Conservation (phyloP, 2,888 invertebrate genomes). For the Andricus quercusramuli region DNA sequence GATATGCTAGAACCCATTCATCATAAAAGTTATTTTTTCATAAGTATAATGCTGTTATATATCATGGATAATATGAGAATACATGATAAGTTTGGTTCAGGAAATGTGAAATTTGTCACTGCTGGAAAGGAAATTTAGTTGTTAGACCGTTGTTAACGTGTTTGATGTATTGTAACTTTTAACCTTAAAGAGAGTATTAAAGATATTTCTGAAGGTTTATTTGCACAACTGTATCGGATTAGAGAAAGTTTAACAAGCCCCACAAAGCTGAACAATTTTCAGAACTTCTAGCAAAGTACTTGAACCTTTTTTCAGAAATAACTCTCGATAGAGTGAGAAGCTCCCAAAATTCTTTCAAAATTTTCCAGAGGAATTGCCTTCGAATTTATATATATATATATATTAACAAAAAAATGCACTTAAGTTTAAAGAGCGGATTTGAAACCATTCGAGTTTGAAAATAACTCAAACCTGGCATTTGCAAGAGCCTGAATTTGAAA, state of each 20-base stretch:
- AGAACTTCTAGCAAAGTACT: background rate
- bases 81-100: background rate
- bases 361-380: background rate
- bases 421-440: background rate
- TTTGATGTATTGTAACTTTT: background rate
- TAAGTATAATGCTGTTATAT: background rate
- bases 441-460: background rate
- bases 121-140: background rate
- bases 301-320: conserved; percentile 4
- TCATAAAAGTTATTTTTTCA: background rate
- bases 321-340: conserved; percentile 10
- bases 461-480: background rate
- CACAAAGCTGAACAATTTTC: background rate
- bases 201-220: background rate
- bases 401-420: background rate
- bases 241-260: background rate
- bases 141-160: background rate
- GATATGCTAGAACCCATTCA: background rate
- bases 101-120: background rate
- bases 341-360: background rate
- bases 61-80: background rate
- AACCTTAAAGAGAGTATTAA: background rate
- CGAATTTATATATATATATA: background rate
- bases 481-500: background rate
- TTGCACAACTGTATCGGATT: background rate